A percentile compares a stretch with the other conserved stretches of the same genome.
These are phyloP conservation scores for Ellobium chinense DNA, from an alignment of 2,888 invertebrate species.

Conservation along the genomic window DNA sequence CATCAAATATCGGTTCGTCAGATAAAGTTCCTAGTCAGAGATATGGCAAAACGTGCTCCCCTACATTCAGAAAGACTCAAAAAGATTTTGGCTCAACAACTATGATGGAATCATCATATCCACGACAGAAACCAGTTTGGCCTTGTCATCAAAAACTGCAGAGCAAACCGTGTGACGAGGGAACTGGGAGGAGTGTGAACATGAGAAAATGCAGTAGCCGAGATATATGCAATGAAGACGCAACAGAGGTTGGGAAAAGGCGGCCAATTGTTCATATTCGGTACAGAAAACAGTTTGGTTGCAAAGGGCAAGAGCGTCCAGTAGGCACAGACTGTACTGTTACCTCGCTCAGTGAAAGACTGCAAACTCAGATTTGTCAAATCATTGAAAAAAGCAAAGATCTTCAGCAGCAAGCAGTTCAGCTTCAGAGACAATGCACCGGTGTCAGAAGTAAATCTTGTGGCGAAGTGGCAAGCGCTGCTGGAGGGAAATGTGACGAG, in stretches of 20 bases:
- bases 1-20: too few species aligned
- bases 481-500: too few species aligned
- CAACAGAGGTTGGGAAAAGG: neutral
- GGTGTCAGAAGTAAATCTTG: too few species aligned
- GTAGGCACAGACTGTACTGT: neutral
- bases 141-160: neutral
- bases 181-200: neutral
- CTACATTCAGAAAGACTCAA: too few species aligned
- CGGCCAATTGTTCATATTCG: constrained; percentile 11
- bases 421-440: neutral
- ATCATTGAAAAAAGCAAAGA: constrained; percentile 4
- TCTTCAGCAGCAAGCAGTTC: constrained; percentile 15
- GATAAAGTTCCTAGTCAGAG: too few species aligned
- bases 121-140: too few species aligned
- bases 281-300: neutral
- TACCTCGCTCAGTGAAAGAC: neutral
- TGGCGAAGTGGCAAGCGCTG: too few species aligned
- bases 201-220: neutral
- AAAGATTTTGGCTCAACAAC: too few species aligned
- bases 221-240: neutral
- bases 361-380: neutral
- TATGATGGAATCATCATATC: too few species aligned
- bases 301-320: neutral
- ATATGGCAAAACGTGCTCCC: too few species aligned
- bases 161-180: neutral